These are phyloP conservation scores for Coregonus sp. DNA, from an alignment of 2,797 vertebrate species.

Conservation along the genomic window DNA sequence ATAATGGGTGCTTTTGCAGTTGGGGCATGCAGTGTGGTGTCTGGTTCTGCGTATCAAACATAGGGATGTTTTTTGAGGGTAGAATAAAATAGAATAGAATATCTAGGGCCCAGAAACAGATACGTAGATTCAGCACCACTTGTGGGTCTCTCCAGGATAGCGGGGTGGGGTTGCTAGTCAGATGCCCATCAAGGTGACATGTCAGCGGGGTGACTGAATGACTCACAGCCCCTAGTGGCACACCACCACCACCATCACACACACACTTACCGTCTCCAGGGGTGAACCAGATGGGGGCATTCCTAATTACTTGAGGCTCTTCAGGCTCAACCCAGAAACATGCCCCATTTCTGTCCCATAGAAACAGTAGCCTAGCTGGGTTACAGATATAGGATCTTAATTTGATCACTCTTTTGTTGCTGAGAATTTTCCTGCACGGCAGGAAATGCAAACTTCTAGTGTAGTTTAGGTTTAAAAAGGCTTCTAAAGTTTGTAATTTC, in stretches of 20 bases:
- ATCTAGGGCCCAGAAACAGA: neutral
- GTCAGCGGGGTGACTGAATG: neutral
- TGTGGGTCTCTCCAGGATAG: neutral
- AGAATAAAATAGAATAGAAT: neutral
- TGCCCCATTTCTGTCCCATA: neutral
- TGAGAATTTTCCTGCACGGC: too few species aligned
- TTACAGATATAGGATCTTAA: neutral
- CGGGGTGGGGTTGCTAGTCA: neutral
- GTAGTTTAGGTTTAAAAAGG: too few species aligned
- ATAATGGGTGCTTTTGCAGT: conserved; percentile 40
- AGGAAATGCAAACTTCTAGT: too few species aligned
- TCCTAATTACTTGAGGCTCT: neutral
- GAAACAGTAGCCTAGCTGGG: neutral
- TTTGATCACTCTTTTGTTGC: too few species aligned
- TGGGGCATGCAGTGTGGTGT: conserved; percentile 35
- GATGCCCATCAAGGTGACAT: neutral
- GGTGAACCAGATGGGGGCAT: neutral
- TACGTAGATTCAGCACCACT: neutral
- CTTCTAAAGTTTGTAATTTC: too few species aligned
- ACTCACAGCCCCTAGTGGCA: neutral
- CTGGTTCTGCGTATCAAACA: conserved; percentile 7
- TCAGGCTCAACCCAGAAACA: conserved; percentile 2
- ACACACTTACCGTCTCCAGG: neutral
- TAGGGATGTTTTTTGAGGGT: neutral
- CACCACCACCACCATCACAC: neutral